phyloP scores from a whole-genome alignment of 2,113 vertebrate genomes.

The Merops nubicus region DNA sequence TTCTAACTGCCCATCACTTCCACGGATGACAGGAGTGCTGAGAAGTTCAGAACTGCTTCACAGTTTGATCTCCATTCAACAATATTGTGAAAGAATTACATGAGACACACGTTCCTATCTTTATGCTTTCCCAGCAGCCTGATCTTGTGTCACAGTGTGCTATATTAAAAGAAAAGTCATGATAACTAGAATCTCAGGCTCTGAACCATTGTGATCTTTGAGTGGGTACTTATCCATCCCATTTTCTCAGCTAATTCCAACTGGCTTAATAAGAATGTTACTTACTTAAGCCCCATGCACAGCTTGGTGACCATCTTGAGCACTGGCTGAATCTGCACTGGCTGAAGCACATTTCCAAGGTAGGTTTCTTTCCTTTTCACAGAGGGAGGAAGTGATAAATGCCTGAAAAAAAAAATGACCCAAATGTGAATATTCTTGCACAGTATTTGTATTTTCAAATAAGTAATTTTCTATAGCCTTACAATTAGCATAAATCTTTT shows the following conservation, averaged over 20 bases:
- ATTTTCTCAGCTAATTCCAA: background rate
- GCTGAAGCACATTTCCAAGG: background rate
- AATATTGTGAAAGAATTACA: background rate
- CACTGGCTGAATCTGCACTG: background rate
- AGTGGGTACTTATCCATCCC: background rate
- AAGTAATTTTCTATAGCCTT: background rate
- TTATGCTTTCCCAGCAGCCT: background rate
- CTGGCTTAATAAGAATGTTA: background rate
- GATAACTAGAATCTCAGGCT: background rate
- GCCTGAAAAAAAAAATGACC: background rate
- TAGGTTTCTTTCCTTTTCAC: background rate
- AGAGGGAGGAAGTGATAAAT: background rate
- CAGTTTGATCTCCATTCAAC: background rate
- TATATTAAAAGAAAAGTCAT: background rate
- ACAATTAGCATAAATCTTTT: background rate
- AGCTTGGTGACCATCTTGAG: background rate
- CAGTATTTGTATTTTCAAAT: background rate
- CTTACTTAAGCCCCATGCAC: background rate
- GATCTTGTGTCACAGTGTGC: background rate
- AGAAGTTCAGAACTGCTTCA: background rate
- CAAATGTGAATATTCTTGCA: background rate
- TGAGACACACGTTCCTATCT: background rate
- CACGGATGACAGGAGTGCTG: background rate
- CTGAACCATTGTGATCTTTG: background rate
- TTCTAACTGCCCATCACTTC: background rate